phyloP scores from a whole-genome alignment of 2,113 vertebrate species.

The Bungarus multicinctus region DNA sequence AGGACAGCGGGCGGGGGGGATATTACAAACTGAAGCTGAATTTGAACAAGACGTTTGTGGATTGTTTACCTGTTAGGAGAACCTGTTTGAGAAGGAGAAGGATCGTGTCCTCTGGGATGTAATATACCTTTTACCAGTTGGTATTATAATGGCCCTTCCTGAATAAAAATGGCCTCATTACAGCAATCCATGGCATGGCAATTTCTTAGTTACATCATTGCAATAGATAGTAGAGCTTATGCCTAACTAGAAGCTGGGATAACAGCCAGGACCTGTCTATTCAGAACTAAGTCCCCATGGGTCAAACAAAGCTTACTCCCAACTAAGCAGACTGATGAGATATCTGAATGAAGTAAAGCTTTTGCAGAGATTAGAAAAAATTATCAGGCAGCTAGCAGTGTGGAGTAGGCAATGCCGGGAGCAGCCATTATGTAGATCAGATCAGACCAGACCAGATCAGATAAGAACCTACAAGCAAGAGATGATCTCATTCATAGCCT shows the following conservation, averaged over 20 bases:
- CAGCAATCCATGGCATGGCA: neutral
- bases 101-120: neutral
- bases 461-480: neutral
- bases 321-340: neutral
- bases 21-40: neutral
- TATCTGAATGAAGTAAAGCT: neutral
- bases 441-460: neutral
- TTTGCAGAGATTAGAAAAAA: neutral
- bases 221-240: neutral
- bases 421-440: neutral
- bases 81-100: neutral
- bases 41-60: neutral
- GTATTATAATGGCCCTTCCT: neutral
- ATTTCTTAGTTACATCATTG: neutral
- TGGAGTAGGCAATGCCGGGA: neutral
- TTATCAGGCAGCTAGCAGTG: neutral
- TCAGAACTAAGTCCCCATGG: neutral
- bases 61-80: neutral
- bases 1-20: neutral
- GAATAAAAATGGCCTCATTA: neutral
- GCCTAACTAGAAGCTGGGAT: neutral
- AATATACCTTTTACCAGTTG: neutral
- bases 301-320: neutral
- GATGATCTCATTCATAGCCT: neutral
- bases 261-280: neutral